Base-by-base conservation (phyloP, 2,888 invertebrate species). In the Xanthia togata region DNA sequence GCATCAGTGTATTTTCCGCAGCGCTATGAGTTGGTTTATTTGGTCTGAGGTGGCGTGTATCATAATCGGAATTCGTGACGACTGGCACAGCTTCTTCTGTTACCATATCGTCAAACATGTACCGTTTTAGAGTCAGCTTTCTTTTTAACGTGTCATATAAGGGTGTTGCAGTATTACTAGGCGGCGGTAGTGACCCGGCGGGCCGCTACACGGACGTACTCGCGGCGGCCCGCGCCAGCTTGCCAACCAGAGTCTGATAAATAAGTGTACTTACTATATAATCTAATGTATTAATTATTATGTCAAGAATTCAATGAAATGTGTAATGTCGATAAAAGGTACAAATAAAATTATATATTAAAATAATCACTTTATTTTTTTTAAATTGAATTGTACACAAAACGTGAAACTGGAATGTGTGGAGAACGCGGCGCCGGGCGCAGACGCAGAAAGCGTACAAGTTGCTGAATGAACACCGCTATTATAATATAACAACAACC, bases 201-300 rank as follows among this genome's bases (percentile, higher is more conserved):
- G n/a, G n/a, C n/a, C n/a, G 20, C 69, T 3, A 23, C 64, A 31
- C 41, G 26, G 20, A 31, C 2, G 47, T 20, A 23, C 41, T 20
- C 9, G 79, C 59, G 55, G 41, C 62, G 53, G 44, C 73, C 75
- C 83, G 86, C 79, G 86, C 87, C 83, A 87, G 87, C 95, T 94
- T 94, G 95, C 95, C 95, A 92, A 92, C 92, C 92, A 91, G 95
- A 95, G 94, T 94, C 95, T 95, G 95, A 93, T 91, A 89, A 91
- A 89, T 89, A 86, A 70, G 64, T 90, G 89, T 90, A 89, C 89
- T 89, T 87, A 84, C 84, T 87, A 76, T 86, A 85, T 86, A 86
- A 88, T 85, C 76, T 84, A 85, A 83, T 86, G 82, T 86, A 82
- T 80, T 83, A 73, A 82, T 86, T 75, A 60, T 62, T 78, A 78